Evolutionary conservation across 2,797 vertebrate species (phyloP).

Genomic region (Cephalopachus bancanus): DNA sequence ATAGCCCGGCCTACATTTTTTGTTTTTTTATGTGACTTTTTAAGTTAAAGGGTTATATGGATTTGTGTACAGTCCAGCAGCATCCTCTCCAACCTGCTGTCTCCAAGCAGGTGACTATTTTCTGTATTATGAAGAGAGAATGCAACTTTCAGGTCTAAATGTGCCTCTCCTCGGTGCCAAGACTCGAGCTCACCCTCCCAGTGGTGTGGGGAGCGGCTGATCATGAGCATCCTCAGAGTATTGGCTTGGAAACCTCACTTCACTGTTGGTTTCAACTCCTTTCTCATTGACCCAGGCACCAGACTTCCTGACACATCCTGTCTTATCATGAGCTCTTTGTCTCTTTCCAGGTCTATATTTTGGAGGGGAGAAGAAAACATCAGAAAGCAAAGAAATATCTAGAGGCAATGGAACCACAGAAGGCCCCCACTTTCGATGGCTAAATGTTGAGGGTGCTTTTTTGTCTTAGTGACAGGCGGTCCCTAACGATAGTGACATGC

Average conservation of each 20-base stretch:
- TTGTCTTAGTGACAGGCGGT: neutral
- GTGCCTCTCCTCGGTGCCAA: neutral
- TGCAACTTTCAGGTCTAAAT: neutral
- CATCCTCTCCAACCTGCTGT: neutral
- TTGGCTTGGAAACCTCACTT: neutral
- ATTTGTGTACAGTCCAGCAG: neutral
- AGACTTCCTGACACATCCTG: neutral
- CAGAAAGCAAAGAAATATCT: neutral
- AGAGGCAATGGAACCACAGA: neutral
- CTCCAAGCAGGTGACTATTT: neutral
- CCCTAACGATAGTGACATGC: accelerated
- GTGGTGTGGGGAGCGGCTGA: too few relatives aligned
- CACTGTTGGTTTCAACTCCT: neutral
- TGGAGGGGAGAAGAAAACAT: neutral
- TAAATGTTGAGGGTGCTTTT: neutral
- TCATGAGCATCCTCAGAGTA: neutral
- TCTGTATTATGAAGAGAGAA: neutral
- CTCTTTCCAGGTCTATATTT: neutral
- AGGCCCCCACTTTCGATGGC: neutral
- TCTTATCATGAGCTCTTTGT: neutral
- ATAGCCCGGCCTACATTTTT: neutral
- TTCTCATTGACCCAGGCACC: neutral
- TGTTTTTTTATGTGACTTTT: constrained; percentile 62
- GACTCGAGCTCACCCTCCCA: neutral
- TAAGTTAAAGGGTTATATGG: constrained; percentile 59